These are phyloP conservation scores for Enteromius radiatus DNA, from an alignment of 2,797 vertebrate species.

Conservation along the genomic window DNA sequence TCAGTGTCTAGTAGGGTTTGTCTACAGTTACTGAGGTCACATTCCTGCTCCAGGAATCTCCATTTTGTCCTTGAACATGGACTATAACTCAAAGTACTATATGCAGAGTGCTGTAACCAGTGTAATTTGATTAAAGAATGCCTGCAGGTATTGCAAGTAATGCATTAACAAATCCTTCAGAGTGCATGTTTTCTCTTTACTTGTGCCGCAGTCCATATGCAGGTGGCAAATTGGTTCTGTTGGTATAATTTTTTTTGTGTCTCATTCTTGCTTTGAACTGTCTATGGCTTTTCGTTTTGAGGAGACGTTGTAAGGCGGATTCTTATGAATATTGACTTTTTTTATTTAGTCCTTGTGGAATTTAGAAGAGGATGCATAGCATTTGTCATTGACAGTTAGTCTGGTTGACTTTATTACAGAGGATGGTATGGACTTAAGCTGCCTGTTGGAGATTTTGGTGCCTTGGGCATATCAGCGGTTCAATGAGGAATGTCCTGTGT, in stretches of 20 bases:
- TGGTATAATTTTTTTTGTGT: background rate
- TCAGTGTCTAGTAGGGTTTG: background rate
- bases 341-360: background rate
- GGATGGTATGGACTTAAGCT: slow-evolving; percentile 3
- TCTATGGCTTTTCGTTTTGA: background rate
- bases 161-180: slow-evolving; percentile 6
- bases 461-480: slow-evolving; percentile 3
- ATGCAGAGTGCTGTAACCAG: background rate
- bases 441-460: slow-evolving; percentile 7
- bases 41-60: slow-evolving; percentile 32
- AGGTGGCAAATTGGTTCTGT: no score
- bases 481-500: slow-evolving; percentile 42
- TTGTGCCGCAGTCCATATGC: background rate
- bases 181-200: background rate
- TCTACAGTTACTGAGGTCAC: slow-evolving; percentile 26
- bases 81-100: background rate
- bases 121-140: slow-evolving; percentile 21
- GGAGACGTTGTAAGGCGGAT: background rate
- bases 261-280: background rate
- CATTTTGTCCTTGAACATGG: slow-evolving; percentile 44
- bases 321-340: background rate
- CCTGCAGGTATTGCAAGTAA: slow-evolving; percentile 17
- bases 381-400: slow-evolving; percentile 1
- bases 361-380: background rate
- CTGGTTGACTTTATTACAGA: slow-evolving; percentile 19